Percentiles rank a stretch among this genome's conserved stretches.
phyloP scores from a whole-genome alignment of 2,113 vertebrate species.

The Lichenostomus cassidix region DNA sequence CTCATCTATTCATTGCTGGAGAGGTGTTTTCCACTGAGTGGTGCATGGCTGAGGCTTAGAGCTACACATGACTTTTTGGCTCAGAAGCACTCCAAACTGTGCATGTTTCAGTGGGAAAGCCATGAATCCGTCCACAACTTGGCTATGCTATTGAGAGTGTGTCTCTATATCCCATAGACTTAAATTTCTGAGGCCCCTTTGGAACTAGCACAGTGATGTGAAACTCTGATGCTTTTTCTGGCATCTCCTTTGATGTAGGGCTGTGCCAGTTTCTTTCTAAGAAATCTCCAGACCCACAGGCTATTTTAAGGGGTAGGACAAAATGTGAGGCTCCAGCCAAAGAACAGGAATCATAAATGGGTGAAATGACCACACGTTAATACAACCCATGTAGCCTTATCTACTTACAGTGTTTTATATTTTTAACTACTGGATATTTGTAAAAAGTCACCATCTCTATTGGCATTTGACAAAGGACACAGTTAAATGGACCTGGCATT shows the following conservation, averaged over 20 bases:
- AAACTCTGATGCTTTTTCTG: background rate
- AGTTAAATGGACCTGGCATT: slow-evolving; percentile 65
- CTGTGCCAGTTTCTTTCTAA: background rate
- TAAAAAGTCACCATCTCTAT: slow-evolving; percentile 57
- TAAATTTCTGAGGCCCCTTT: background rate
- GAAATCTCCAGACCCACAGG: background rate
- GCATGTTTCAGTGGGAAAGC: background rate
- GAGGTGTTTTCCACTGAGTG: slow-evolving; percentile 11
- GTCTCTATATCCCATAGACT: background rate
- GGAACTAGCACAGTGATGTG: background rate
- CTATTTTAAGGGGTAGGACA: slow-evolving; percentile 4
- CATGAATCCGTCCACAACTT: background rate
- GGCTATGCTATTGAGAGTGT: background rate
- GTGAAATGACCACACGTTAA: background rate
- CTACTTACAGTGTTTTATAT: slow-evolving; percentile 27
- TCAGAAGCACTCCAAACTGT: background rate
- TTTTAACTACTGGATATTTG: slow-evolving; percentile 57
- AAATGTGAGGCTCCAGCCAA: background rate
- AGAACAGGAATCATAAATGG: slow-evolving; percentile 15
- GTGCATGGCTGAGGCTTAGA: background rate
- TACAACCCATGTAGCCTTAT: background rate
- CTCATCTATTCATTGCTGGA: background rate
- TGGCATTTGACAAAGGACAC: slow-evolving; percentile 67
- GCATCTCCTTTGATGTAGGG: background rate
- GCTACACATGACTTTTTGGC: background rate